These are phyloP conservation scores for Corvus hawaiiensis DNA, from an alignment of 2,113 vertebrate species.

Conservation along the genomic window DNA sequence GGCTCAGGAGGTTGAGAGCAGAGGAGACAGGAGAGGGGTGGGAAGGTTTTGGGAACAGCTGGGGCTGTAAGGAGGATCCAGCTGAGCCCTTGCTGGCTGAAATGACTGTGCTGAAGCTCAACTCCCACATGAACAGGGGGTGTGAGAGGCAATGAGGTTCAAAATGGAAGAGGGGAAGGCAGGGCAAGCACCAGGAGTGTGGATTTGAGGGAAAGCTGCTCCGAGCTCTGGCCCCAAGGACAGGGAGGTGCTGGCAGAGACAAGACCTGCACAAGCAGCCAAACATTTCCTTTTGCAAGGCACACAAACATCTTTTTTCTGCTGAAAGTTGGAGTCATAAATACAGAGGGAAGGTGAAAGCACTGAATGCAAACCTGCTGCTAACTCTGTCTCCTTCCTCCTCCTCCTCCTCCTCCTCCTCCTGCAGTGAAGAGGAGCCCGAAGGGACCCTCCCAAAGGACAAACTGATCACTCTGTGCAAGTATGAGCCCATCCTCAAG, in stretches of 20 bases:
- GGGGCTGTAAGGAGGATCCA: background rate
- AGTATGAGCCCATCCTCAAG: constrained; percentile 84
- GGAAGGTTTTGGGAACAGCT: background rate
- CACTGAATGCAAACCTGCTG: background rate
- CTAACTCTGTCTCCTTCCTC: background rate
- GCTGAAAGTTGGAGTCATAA: background rate
- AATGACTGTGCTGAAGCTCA: background rate
- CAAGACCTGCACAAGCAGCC: background rate
- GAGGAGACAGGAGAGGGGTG: background rate
- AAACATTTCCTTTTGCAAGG: background rate
- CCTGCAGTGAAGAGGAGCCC: constrained; percentile 77
- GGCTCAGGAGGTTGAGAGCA: background rate
- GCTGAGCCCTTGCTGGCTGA: background rate
- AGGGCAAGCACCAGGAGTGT: background rate
- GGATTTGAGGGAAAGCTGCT: background rate
- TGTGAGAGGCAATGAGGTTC: background rate
- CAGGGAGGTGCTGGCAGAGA: background rate
- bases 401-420: background rate
- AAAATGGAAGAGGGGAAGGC: background rate
- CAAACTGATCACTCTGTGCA: constrained; percentile 89
- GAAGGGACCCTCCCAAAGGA: constrained; percentile 82
- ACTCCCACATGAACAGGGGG: background rate
- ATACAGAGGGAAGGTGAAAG: background rate
- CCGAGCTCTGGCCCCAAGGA: background rate
- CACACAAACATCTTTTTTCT: background rate